phyloP scores from a whole-genome alignment of 2,113 vertebrate species.

The Trematomus loennbergii region DNA sequence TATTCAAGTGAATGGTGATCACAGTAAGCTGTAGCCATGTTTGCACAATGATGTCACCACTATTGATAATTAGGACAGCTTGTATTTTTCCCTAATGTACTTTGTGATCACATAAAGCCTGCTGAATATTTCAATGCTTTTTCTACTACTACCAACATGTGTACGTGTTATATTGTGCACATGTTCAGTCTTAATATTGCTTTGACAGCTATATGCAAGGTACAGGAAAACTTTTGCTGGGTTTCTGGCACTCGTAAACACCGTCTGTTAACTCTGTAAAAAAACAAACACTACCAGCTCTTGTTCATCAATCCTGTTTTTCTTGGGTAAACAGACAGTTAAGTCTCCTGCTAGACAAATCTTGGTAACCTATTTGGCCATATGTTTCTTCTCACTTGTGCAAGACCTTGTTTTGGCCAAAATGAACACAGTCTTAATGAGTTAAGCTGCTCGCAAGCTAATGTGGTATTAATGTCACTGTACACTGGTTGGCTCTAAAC shows the following conservation, averaged over 20 bases:
- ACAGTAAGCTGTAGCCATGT: not conserved
- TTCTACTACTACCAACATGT: not conserved
- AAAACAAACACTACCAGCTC: not conserved
- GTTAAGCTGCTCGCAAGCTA: slow-evolving; percentile 45
- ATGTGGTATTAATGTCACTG: slow-evolving; percentile 52
- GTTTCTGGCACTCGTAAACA: not conserved
- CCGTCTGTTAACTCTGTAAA: not conserved
- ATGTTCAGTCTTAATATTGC: slow-evolving; percentile 1
- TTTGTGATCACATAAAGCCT: not conserved
- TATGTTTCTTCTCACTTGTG: slow-evolving; percentile 37
- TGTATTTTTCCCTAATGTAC: not conserved
- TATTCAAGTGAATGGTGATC: not conserved
- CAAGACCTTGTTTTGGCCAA: slow-evolving; percentile 35
- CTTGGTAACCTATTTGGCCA: slow-evolving; percentile 50
- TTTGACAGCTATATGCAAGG: slow-evolving; percentile 1
- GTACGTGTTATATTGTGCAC: not conserved
- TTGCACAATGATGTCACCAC: not conserved
- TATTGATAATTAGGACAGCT: not conserved
- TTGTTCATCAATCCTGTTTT: slow-evolving; percentile 24
- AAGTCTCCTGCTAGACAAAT: slow-evolving; percentile 33
- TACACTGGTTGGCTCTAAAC: slow-evolving; percentile 37
- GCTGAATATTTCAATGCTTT: not conserved
- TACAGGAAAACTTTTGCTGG: not conserved
- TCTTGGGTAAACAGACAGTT: slow-evolving; percentile 30
- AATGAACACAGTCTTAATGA: slow-evolving; percentile 31